Evolutionary conservation across 2,888 invertebrate genomes (phyloP).

Genomic region (Tenthredo notha): DNA sequence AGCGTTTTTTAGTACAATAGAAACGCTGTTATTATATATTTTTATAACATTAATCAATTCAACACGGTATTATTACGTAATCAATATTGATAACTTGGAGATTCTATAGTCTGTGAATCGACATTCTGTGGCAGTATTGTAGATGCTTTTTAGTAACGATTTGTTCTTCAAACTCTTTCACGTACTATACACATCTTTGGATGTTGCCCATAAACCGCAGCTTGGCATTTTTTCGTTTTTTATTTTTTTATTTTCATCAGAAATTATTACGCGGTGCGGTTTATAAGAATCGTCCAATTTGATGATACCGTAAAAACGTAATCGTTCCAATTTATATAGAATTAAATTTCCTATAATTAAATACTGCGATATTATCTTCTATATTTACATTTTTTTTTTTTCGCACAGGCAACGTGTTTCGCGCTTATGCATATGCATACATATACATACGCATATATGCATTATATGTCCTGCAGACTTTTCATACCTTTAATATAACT

Average conservation of each 20-base stretch:
- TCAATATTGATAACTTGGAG: neutral
- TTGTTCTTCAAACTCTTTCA: slow-evolving; percentile 27
- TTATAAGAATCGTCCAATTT: slow-evolving; percentile 23
- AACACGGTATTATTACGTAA: slow-evolving; percentile 8
- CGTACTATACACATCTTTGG: slow-evolving; percentile 30
- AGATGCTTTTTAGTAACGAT: slow-evolving; percentile 55
- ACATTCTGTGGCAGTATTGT: slow-evolving; percentile 43
- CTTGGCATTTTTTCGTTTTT: neutral
- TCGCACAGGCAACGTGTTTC: slow-evolving; percentile 19
- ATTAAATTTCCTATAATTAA: slow-evolving; percentile 1
- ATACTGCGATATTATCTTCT: slow-evolving; percentile 37
- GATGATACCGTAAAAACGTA: neutral
- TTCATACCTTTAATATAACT: neutral
- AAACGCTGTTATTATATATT: slow-evolving; percentile 21
- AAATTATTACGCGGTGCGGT: slow-evolving; percentile 4
- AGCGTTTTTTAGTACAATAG: slow-evolving; percentile 40
- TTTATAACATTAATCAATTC: slow-evolving; percentile 6
- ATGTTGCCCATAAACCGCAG: neutral
- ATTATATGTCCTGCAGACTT: neutral
- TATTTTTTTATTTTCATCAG: neutral
- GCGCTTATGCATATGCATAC: neutral
- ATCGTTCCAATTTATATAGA: slow-evolving; percentile 22
- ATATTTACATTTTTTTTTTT: slow-evolving; percentile 40
- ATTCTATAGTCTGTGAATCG: neutral
- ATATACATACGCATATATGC: neutral